phyloP scores from a whole-genome alignment of 2,113 vertebrate species.

The Nycticebus coucang region DNA sequence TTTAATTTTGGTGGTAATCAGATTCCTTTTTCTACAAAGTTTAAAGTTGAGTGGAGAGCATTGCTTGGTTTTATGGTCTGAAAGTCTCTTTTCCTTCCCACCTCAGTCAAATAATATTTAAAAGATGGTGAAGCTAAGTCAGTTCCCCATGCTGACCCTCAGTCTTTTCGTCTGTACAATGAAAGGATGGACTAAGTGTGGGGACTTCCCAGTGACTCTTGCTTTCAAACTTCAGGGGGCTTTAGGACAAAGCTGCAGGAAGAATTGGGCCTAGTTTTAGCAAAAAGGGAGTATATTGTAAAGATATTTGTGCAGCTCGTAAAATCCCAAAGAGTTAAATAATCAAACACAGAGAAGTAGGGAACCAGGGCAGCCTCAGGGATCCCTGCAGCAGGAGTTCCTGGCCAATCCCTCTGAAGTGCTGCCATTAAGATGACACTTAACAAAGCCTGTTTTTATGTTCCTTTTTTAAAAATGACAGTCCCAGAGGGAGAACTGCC shows the following conservation, averaged over 20 bases:
- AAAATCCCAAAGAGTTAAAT: neutral
- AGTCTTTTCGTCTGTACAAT: neutral
- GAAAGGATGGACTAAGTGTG: neutral
- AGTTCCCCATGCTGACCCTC: neutral
- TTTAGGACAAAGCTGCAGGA: neutral
- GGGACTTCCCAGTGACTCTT: neutral
- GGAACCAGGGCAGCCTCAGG: neutral
- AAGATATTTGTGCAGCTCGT: neutral
- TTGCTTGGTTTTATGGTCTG: neutral
- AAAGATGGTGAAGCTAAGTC: neutral
- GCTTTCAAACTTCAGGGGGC: neutral
- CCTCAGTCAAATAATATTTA: neutral
- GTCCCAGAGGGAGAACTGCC: neutral
- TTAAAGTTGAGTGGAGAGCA: neutral
- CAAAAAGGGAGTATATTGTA: neutral
- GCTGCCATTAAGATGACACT: neutral
- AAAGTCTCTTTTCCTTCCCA: neutral
- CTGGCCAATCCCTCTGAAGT: neutral
- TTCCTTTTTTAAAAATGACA: neutral
- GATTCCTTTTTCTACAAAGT: neutral
- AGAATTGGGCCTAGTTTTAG: neutral
- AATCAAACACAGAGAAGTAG: neutral
- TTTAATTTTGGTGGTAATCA: neutral
- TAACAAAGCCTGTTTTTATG: neutral
- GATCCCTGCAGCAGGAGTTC: neutral